Evolutionary conservation across 2,888 invertebrate species (phyloP), one percentile per base, ranked within the genome.

Genomic region (Hartigia nigra): DNA sequence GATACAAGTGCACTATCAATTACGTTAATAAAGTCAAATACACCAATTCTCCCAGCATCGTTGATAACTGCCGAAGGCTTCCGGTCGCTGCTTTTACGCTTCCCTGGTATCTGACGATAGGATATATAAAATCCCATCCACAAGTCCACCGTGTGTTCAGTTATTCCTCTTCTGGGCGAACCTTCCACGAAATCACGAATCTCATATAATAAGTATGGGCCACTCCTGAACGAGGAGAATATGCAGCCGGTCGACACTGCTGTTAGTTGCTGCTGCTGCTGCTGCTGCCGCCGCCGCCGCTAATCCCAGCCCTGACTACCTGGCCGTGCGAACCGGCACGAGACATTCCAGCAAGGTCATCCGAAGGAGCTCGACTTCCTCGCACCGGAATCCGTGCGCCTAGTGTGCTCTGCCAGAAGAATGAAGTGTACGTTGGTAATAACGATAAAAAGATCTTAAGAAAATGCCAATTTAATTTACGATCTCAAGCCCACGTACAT

Each of bases 331-430:
- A 72, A 72, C 72, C 72, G 72, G 55, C 23, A 23, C 72, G 72
- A 31, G 72, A 72, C 72, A 72, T 72, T 72, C 72, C 72, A 72
- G 12, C 72, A 72, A 72, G 72, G 72, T 72, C 32, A 72, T 72
- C 31, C 72, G 31, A 72, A 31, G 72, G 34, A 34, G 72, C 34
- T 72, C 72, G 72, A 72, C 72, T 31, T 72, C 72, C 23, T 55
- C 55, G 55, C 55, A 55, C 55, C 55, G 55, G 23, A 55, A 55
- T 55, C 23, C 55, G 2, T 55, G 55, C 23, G 55, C 23, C 55
- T 55, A 55, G 55, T 23, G 23, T 55, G 23, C 55, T 5, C 55
- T 23, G 55, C 55, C 55, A 23, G 23, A 23, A 14, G 55, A 55
- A 55, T 2, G 23, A 55, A 55, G 55, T 23, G 55, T 23, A 55